Percentiles rank a stretch among this genome's conserved stretches.
Conservation (phyloP, 1,140 invertebrate species). For the Anoplophora glabripennis region DNA sequence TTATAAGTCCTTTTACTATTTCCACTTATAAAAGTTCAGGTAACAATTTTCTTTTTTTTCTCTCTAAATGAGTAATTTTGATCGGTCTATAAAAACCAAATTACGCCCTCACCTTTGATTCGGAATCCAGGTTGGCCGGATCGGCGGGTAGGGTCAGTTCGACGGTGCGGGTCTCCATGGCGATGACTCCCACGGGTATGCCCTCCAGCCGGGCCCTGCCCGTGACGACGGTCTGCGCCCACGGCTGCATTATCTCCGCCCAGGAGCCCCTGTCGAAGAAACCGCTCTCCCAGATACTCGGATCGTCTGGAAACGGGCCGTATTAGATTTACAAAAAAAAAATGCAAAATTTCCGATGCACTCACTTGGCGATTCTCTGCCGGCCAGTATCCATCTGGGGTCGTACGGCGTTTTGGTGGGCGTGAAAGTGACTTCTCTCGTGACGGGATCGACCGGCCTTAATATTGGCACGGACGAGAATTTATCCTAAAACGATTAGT, state of each 20-base stretch:
- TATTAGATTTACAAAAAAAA: too few relatives aligned
- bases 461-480: constrained; percentile 73
- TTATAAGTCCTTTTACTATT: too few relatives aligned
- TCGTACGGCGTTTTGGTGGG: constrained; percentile 93
- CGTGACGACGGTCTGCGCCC: constrained; percentile 96
- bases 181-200: constrained; percentile 94
- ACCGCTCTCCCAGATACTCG: constrained; percentile 73
- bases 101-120: constrained; percentile 81
- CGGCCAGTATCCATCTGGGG: constrained; percentile 88
- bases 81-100: too few relatives aligned
- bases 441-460: constrained; percentile 71
- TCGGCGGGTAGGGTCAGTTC: constrained; percentile 95
- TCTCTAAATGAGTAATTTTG: too few relatives aligned
- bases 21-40: too few relatives aligned
- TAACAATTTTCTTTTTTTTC: too few relatives aligned
- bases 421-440: constrained; percentile 81
- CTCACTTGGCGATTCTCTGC: constrained; percentile 60
- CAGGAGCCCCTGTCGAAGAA: constrained; percentile 92
- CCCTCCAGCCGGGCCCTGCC: constrained; percentile 91
- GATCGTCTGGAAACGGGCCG: constrained; percentile 25
- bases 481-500: constrained; percentile 47
- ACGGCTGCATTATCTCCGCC: constrained; percentile 92
- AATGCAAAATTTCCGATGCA: too few relatives aligned
- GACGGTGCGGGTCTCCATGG: constrained; percentile 95
- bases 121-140: constrained; percentile 97